phyloP scores from a whole-genome alignment of 2,888 invertebrate species.

The Rhingia rostrata region DNA sequence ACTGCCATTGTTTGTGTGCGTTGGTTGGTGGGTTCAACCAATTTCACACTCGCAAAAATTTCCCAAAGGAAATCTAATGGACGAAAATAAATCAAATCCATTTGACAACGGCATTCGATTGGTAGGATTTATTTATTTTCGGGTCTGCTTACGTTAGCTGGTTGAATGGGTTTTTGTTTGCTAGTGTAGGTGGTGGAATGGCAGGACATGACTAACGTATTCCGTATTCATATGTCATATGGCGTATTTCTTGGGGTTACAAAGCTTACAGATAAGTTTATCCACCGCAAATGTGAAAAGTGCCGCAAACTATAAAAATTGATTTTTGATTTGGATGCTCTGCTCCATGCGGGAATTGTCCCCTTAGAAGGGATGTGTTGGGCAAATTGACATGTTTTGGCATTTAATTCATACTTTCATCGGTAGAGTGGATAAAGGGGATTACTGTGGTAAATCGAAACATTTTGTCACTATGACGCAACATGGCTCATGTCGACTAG shows the following conservation, averaged over 20 bases:
- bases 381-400: conserved; percentile 40
- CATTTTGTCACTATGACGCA: not conserved
- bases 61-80: conserved; percentile 68
- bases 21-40: not conserved
- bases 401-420: conserved; percentile 42
- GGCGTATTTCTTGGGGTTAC: conserved; percentile 26
- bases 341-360: conserved; percentile 4
- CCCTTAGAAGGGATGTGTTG: conserved; percentile 1
- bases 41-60: conserved; percentile 44
- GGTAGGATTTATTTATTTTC: conserved; percentile 52
- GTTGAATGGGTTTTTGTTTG: not conserved
- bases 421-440: not conserved
- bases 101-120: conserved; percentile 64
- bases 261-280: conserved; percentile 29
- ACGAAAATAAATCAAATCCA: conserved; percentile 65
- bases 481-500: not conserved
- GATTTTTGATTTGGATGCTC: conserved; percentile 24
- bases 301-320: conserved; percentile 40
- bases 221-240: conserved; percentile 44
- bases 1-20: not conserved
- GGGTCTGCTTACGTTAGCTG: conserved; percentile 7
- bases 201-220: conserved; percentile 9
- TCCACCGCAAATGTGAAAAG: conserved; percentile 42
- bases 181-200: not conserved
- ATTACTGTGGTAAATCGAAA: not conserved